Evolutionary conservation across 2,888 invertebrate species (phyloP).

Genomic region (Latheticus oryzae): DNA sequence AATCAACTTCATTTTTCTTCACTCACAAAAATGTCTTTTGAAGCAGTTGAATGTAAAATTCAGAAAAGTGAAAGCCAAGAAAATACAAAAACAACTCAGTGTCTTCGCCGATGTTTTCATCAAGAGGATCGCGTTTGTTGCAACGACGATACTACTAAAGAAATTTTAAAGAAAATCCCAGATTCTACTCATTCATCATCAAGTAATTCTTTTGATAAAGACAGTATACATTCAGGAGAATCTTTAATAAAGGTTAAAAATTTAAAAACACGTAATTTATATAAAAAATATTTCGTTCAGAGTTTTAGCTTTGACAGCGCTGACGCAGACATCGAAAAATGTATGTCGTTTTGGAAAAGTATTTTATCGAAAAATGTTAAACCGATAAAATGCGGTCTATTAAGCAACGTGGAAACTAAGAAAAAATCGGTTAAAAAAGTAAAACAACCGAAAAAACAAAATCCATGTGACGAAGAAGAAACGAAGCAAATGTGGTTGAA

Average conservation of each 20-base stretch:
- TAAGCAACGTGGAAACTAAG: slow-evolving; percentile 27
- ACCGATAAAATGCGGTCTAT: slow-evolving; percentile 54
- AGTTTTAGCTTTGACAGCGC: slow-evolving; percentile 54
- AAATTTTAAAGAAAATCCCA: slow-evolving; percentile 42
- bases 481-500: slow-evolving; percentile 43
- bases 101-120: slow-evolving; percentile 38
- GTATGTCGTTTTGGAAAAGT: slow-evolving; percentile 54
- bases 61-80: neutral
- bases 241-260: slow-evolving; percentile 48
- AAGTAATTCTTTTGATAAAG: slow-evolving; percentile 1
- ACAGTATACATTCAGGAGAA: slow-evolving; percentile 51
- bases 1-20: too few species aligned
- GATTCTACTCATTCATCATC: slow-evolving; percentile 3
- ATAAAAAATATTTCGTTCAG: slow-evolving; percentile 35
- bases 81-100: neutral
- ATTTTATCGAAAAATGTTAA: slow-evolving; percentile 53
- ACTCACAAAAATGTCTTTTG: slow-evolving; percentile 10
- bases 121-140: slow-evolving; percentile 51
- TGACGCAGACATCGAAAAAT: slow-evolving; percentile 54
- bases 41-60: neutral
- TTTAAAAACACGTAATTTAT: neutral
- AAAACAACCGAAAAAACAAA: slow-evolving; percentile 18
- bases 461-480: slow-evolving; percentile 37
- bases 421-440: slow-evolving; percentile 14
- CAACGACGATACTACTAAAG: slow-evolving; percentile 47